Conservation (phyloP, 1,140 invertebrate genomes). For the Rhyacophila brunnea region DNA sequence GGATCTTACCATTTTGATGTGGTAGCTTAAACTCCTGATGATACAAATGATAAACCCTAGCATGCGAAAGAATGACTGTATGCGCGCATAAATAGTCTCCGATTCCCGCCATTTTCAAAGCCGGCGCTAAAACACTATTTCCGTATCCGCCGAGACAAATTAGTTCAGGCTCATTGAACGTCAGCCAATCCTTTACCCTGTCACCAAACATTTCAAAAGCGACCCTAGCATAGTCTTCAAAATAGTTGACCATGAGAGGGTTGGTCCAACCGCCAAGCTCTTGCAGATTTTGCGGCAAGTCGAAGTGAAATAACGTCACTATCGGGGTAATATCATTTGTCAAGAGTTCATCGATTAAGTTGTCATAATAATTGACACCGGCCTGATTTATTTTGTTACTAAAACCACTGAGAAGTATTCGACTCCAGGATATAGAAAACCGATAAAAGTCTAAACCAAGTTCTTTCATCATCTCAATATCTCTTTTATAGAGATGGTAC, state of each 20-base stretch:
- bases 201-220: slow-evolving; percentile 49
- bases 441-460: slow-evolving; percentile 56
- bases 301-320: slow-evolving; percentile 48
- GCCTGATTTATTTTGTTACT: slow-evolving; percentile 50
- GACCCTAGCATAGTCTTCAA: slow-evolving; percentile 48
- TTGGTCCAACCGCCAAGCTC: slow-evolving; percentile 47
- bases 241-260: slow-evolving; percentile 47
- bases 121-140: slow-evolving; percentile 42
- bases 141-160: slow-evolving; percentile 43
- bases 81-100: slow-evolving; percentile 61
- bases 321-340: slow-evolving; percentile 56
- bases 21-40: slow-evolving; percentile 61
- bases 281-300: slow-evolving; percentile 45
- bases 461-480: slow-evolving; percentile 52
- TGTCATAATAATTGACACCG: slow-evolving; percentile 59
- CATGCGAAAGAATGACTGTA: slow-evolving; percentile 61
- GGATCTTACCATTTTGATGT: slow-evolving; percentile 55
- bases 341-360: slow-evolving; percentile 56
- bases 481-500: slow-evolving; percentile 55
- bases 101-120: slow-evolving; percentile 49
- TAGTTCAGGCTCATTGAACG: slow-evolving; percentile 51
- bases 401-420: slow-evolving; percentile 58
- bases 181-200: slow-evolving; percentile 49
- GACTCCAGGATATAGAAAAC: slow-evolving; percentile 63
- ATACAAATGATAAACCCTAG: slow-evolving; percentile 64